Evolutionary conservation across 2,888 invertebrate species (phyloP).

Genomic region (Campoletis raptor): DNA sequence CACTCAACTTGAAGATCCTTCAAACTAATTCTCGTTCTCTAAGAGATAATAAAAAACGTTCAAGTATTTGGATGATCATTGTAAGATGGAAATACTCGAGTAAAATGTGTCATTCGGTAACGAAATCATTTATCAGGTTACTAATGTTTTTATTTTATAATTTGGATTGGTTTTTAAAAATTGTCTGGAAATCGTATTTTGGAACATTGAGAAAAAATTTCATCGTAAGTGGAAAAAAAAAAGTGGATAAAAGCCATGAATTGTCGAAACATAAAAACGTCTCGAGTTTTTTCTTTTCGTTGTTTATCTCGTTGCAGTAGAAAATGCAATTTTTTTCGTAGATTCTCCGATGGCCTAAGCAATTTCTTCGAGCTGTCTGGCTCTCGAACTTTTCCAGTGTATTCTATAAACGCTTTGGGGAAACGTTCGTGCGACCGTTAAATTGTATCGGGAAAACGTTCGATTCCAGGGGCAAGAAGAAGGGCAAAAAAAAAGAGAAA

Average conservation of each 20-base stretch:
- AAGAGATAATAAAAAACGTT: conserved; percentile 26
- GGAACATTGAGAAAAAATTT: too few relatives aligned
- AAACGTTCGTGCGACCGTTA: conserved; percentile 73
- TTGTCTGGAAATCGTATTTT: too few relatives aligned
- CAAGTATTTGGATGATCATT: conserved; percentile 4
- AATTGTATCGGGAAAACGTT: conserved; percentile 78
- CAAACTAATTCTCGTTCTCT: conserved; percentile 54
- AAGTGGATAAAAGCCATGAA: background rate
- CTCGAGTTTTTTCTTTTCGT: background rate
- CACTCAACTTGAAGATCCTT: conserved; percentile 41
- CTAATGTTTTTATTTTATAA: background rate
- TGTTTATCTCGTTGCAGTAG: conserved; percentile 3
- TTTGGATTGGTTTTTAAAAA: too few relatives aligned
- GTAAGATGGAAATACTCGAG: background rate
- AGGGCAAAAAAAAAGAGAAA: conserved; percentile 17
- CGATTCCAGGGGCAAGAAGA: conserved; percentile 54
- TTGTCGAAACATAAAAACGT: background rate
- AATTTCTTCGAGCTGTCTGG: conserved; percentile 49
- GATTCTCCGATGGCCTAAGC: conserved; percentile 41
- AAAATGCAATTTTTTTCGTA: conserved; percentile 35
- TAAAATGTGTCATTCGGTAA: background rate
- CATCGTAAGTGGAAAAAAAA: background rate
- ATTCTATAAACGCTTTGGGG: conserved; percentile 66
- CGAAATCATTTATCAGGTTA: background rate
- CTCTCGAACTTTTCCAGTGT: conserved; percentile 30